Evolutionary conservation across 2,797 vertebrate genomes (phyloP), one percentile per base, ranked within the genome.

Genomic region (Silurus aristotelis): DNA sequence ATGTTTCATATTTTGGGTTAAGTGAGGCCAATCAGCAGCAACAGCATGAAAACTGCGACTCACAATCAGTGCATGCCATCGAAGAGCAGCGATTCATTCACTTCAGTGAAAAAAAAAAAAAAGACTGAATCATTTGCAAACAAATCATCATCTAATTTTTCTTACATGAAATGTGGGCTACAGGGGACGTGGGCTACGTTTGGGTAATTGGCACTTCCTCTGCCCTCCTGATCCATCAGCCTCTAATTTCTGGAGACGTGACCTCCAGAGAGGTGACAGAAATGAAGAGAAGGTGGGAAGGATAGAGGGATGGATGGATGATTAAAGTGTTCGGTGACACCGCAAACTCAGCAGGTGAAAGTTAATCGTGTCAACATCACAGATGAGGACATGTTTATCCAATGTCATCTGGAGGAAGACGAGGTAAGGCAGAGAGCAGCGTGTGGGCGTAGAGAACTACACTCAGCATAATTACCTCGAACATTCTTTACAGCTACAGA

Each of bases 361-460:
- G 89, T 91, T 90, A 92, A 92, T 91, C 90, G 77, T 90, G 88
- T 89, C 89, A 87, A 88, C 85, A 84, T 83, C 63, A 68, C 80
- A 88, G 87, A 89, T 83, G 83, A 89, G 89, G 89, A 89, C 88
- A 85, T 87, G 70, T 88, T 88, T 85, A 88, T 90, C 88, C 87
- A 87, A 85, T 85, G 90, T 89, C 88, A 61, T 85, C 71, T 84
- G 63, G 83, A 89, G 86, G 85, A 87, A 80, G 82, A 81, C 72
- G 80, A 60, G 76, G 77, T 82, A 80, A 85, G 89, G 81, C 81
- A 83, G 76, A 76, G 46, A 70, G 80, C 80, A 75, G 81, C 72
- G 56, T 84, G 85, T 85, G 83, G 72, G 72, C 27, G 73, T 58
- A 1, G 56, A 85, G 60, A 77, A n/a, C 81, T 48, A 20, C 46